These are phyloP conservation scores for Catharus ustulatus DNA, from an alignment of 2,797 vertebrate species.

Conservation along the genomic window DNA sequence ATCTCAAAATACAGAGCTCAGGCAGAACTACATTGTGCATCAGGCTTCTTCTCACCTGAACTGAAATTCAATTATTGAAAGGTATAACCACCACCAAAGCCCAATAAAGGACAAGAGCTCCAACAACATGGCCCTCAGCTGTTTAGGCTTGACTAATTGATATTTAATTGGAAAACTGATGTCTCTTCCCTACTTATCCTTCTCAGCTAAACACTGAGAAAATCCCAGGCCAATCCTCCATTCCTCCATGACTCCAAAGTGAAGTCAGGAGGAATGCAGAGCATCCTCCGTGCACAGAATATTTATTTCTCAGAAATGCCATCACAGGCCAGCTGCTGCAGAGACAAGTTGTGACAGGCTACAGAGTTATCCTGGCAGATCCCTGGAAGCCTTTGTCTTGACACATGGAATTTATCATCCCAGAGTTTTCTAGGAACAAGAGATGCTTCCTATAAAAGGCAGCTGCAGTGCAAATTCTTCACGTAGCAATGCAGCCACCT, in stretches of 20 bases:
- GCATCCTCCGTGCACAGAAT: not conserved
- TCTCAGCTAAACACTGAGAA: not conserved
- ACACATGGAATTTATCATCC: not conserved
- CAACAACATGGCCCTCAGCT: not conserved
- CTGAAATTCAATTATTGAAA: not conserved
- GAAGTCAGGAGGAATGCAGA: not conserved
- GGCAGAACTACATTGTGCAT: not conserved
- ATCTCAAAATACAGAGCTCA: not conserved
- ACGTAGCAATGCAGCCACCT: not conserved
- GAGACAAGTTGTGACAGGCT: not conserved
- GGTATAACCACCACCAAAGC: not conserved
- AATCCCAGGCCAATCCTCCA: not conserved
- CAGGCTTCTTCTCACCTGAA: not conserved
- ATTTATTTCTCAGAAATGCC: not conserved
- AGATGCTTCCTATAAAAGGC: slow-evolving; percentile 26
- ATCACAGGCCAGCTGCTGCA: not conserved
- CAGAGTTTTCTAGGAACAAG: not conserved
- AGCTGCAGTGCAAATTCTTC: not conserved
- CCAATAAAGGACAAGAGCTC: not conserved
- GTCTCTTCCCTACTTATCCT: not conserved
- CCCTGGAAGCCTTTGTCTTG: not conserved
- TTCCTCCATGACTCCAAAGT: rapidly evolving
- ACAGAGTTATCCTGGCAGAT: not conserved
- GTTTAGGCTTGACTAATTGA: not conserved
- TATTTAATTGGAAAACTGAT: not conserved